Conservation (phyloP, 2,797 vertebrate genomes). For the Gallinago solitaria region DNA sequence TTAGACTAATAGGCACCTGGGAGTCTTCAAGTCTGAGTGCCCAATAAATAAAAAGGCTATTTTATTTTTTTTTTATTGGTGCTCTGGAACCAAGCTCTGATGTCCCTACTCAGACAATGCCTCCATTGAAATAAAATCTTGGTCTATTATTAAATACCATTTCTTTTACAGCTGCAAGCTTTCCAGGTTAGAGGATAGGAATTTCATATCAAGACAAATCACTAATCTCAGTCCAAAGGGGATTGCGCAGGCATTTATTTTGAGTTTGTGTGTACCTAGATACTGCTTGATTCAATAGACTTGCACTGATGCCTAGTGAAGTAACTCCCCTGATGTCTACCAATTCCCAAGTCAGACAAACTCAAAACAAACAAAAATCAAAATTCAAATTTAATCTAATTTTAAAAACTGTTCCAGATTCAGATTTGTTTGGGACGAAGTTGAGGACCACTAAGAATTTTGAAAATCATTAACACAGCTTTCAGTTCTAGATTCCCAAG, state of each 20-base stretch:
- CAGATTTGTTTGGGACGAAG: background rate
- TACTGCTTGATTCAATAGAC: background rate
- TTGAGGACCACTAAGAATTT: background rate
- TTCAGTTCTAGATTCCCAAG: background rate
- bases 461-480: background rate
- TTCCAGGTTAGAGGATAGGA: conserved; percentile 25
- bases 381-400: background rate
- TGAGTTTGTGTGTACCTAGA: conserved; percentile 3
- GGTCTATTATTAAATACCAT: conserved; percentile 43
- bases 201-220: conserved; percentile 53
- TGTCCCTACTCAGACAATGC: conserved; percentile 55
- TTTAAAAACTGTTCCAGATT: background rate
- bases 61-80: conserved; percentile 54
- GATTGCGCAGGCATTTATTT: conserved; percentile 29
- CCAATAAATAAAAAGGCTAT: conserved; percentile 66
- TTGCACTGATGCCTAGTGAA: background rate
- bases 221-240: conserved; percentile 25
- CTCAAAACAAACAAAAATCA: background rate
- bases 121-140: conserved; percentile 47
- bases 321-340: background rate
- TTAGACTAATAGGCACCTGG: conserved; percentile 68
- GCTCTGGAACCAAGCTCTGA: conserved; percentile 52
- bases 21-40: conserved; percentile 67
- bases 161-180: conserved; percentile 33
- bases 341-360: background rate